Evolutionary conservation across 2,888 invertebrate species (phyloP), one percentile per base, ranked within the genome.

Genomic region (Mesoligia furuncula): DNA sequence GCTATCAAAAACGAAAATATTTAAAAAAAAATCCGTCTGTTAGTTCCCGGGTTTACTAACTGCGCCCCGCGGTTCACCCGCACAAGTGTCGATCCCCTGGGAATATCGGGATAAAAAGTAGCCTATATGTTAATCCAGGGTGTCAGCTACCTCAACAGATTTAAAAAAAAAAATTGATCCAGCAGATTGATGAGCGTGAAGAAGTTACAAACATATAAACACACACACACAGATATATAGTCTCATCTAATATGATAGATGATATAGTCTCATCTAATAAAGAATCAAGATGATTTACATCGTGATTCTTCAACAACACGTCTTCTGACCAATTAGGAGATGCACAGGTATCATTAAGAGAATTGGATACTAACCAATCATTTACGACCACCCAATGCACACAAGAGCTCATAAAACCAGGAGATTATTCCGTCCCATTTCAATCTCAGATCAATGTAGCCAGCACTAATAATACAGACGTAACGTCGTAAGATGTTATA

Each of bases 401-500:
- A 48, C 67, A 54, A 71, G 75, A 75, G 39, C 24, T n/a, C 62
- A 59, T 81, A 73, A 84, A 81, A 69, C 45, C 17, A 57, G 54
- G 57, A 70, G 48, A 78, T 85, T 75, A 75, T 81, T 54, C 48
- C 48, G 13, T 51, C 57, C 20, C 68, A 82, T 85, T 73, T 83
- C 57, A 79, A 75, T 68, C 67, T 45, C 31, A 31, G 45, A 71
- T 65, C 65, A 57, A 74, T 74, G 57, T 64, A 57, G 42, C 62
- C 48, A 51, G 61, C 6, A 42, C 54, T 48, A 81, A 71, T 57
- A 75, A 20, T 59, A 68, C 36, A 65, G 68, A 15, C 9, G 61
- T 67, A 71, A 57, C 59, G 24, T 75, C 71, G 67, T 73, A 48
- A 71, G 72, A 72, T 61, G 51, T 85, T 80, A 82, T 57, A 70